Evolutionary conservation across 1,140 invertebrate species (phyloP).

Genomic region (Bemisia tabaci): DNA sequence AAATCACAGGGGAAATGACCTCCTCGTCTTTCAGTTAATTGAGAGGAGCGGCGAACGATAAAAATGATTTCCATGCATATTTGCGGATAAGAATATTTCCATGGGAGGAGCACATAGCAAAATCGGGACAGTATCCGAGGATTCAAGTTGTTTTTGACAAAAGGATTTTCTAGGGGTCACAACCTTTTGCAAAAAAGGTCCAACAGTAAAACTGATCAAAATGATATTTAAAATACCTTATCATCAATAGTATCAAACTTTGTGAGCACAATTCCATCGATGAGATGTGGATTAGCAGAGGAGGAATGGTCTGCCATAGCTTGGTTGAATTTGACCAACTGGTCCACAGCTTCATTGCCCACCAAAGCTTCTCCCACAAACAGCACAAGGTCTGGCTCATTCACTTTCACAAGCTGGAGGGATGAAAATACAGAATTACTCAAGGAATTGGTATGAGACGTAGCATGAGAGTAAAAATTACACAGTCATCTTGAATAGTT

Average conservation of each 20-base stretch:
- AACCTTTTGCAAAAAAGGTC: too few species aligned
- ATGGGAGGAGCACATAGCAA: too few species aligned
- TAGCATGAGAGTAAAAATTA: neutral
- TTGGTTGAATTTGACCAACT: conserved; percentile 97
- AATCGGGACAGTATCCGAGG: too few species aligned
- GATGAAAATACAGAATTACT: conserved; percentile 3
- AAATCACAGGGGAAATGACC: too few species aligned
- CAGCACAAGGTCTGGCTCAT: conserved; percentile 92
- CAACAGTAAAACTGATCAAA: too few species aligned
- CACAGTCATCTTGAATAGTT: neutral
- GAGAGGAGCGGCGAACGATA: too few species aligned
- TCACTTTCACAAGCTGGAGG: conserved; percentile 53
- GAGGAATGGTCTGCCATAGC: conserved; percentile 80
- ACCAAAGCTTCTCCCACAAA: conserved; percentile 99
- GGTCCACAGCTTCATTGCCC: conserved; percentile 99
- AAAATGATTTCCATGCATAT: too few species aligned
- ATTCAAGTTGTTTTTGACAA: too few species aligned
- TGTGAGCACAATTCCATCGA: conserved; percentile 95
- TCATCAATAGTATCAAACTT: conserved; percentile 99
- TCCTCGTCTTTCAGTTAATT: too few species aligned
- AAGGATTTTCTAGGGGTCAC: too few species aligned
- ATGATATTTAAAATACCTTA: too few species aligned
- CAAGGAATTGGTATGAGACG: neutral
- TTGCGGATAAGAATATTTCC: too few species aligned
- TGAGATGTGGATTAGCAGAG: conserved; percentile 71